Conservation (phyloP, 2,113 vertebrate species). For the Lampris incognitus region DNA sequence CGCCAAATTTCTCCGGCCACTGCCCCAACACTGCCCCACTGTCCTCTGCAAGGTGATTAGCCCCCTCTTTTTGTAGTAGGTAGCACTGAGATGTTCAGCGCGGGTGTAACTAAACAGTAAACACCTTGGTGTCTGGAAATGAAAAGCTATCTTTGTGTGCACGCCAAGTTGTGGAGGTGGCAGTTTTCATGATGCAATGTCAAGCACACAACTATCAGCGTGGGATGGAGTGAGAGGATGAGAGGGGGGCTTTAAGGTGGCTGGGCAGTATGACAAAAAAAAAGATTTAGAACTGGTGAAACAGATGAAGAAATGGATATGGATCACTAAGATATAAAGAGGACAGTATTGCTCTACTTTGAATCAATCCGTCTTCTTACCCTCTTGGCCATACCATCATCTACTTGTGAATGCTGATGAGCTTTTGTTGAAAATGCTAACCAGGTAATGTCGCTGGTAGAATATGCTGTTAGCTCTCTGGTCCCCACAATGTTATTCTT, state of each 20-base stretch:
- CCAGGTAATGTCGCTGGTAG: neutral
- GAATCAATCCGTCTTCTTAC: neutral
- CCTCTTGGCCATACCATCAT: neutral
- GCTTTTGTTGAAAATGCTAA: neutral
- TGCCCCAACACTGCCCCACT: constrained; percentile 16
- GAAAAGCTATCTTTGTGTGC: constrained; percentile 60
- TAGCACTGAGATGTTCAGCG: constrained; percentile 57
- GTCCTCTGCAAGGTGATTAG: constrained; percentile 33
- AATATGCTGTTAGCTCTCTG: too few species aligned
- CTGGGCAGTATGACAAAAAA: neutral
- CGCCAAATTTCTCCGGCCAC: constrained; percentile 12
- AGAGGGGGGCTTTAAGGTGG: constrained; percentile 12
- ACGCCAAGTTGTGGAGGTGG: constrained; percentile 59
- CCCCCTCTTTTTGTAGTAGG: neutral
- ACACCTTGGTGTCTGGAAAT: constrained; percentile 63
- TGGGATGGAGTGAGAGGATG: constrained; percentile 26
- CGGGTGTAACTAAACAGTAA: constrained; percentile 39
- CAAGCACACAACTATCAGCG: constrained; percentile 48
- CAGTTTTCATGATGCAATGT: constrained; percentile 58
- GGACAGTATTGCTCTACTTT: neutral
- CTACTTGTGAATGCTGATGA: neutral
- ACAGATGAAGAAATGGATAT: constrained; percentile 10
- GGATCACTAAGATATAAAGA: constrained; percentile 23
- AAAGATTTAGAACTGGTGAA: constrained; percentile 11
- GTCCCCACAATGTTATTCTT: constrained; percentile 20